Evolutionary conservation across 2,113 vertebrate species (phyloP), one percentile per base, ranked within the genome.

Genomic region (Morone saxatilis): DNA sequence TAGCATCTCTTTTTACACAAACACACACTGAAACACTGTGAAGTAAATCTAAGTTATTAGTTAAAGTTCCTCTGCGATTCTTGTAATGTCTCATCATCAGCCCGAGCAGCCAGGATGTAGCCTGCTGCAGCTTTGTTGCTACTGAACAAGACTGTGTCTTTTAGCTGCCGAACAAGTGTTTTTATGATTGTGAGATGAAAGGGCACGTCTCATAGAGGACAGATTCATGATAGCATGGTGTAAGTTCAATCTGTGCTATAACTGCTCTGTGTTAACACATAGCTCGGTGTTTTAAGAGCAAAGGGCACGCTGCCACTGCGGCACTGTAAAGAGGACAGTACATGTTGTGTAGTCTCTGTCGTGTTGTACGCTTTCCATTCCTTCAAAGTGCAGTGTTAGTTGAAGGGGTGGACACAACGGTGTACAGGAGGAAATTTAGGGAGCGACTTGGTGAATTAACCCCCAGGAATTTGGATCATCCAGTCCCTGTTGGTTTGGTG

Each of bases 381-480:
- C 76, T 5, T 19, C 57, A 25, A 54, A 72, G 25, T 75, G 77
- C 56, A 76, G 70, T 60, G 63, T 79, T 84, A 75, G 83, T 77
- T 80, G 66, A 80, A 89, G 54, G 10, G 63, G 40, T 51, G 71
- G 67, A 85, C 80, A 65, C 69, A 38, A 70, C 60, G 51, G 76
- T 69, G 76, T 90, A 90, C 85, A 88, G 83, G 81, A 89, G 88
- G 77, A 92, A 77, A 90, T 91, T 76, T 92, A 89, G 90, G 85
- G 86, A 88, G 84, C 81, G 85, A 93, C 90, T 92, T 92, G 92
- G 93, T 94, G 93, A 94, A 95, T 94, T 95, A 95, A 95, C 93
- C 90, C 87, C 90, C 84, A 94, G 94, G 95, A 96, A 96, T 95
- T 94, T 95, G 92, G 94, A 93, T 94, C 89, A 94, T 95, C 91